Base-by-base conservation (phyloP, 1,140 invertebrate genomes). In the Sarcophaga peregrina region DNA sequence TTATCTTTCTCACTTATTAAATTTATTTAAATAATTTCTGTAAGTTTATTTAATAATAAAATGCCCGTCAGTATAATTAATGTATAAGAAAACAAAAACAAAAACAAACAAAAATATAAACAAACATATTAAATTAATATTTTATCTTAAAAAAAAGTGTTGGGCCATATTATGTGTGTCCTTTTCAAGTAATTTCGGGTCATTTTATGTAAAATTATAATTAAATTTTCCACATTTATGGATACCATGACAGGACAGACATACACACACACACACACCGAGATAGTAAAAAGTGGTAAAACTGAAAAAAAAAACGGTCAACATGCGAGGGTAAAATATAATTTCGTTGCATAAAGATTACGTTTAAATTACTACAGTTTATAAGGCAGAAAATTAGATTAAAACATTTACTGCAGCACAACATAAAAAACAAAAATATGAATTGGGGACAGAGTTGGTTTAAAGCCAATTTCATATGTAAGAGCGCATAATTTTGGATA, bases 211-310 rank as follows among this genome's bases (percentile, higher is more conserved):
- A 68, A 68, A 68, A 68, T 68, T 68, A 68, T 68, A 68, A 68
- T 68, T 68, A 68, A 68, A 68, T 68, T 68, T 68, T 68, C 62
- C 62, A 68, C 62, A 68, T 68, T 68, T 68, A 68, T 68, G 62
- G 17, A 68, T 68, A 8, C 10, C 9, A 68, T 68, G 62, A n/a
- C 62, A 68, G 9, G 8, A 68, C 5, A 20, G 10, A 68, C 17
- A 68, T 0, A 8, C 8, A 9, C 9, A 6, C 0, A 68, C 62
- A 20, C n/a, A n/a, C n/a, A n/a, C n/a, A n/a, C n/a, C n/a, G n/a
- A n/a, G n/a, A n/a, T n/a, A n/a, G n/a, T n/a, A n/a, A n/a, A n/a
- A n/a, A n/a, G n/a, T n/a, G n/a, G n/a, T n/a, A n/a, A n/a, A n/a
- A n/a, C n/a, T n/a, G n/a, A n/a, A n/a, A n/a, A n/a, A n/a, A n/a